These are phyloP conservation scores for Mechanitis mazaeus DNA, from an alignment of 2,888 invertebrate species.

Conservation along the genomic window DNA sequence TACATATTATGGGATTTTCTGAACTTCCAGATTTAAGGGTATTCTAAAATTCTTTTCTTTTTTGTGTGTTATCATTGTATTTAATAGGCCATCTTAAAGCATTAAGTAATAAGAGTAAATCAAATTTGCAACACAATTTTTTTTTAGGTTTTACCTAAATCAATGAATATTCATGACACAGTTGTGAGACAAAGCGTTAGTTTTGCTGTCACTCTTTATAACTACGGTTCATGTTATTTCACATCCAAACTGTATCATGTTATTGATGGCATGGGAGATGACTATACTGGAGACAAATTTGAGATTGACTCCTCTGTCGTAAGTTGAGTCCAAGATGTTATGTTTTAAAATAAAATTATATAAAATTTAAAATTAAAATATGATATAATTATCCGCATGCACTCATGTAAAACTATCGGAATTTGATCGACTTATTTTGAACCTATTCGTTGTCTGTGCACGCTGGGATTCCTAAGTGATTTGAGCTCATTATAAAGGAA, in stretches of 20 bases:
- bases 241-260: slow-evolving; percentile 56
- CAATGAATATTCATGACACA: slow-evolving; percentile 57
- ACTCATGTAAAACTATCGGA: too few relatives aligned
- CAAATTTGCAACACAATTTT: not conserved
- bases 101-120: not conserved
- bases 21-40: slow-evolving; percentile 64
- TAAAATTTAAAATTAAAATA: too few relatives aligned
- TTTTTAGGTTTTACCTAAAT: slow-evolving; percentile 57
- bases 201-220: slow-evolving; percentile 53
- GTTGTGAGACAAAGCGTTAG: slow-evolving; percentile 50
- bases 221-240: slow-evolving; percentile 57
- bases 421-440: too few relatives aligned
- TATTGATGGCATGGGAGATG: slow-evolving; percentile 60
- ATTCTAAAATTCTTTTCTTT: slow-evolving; percentile 12
- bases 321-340: slow-evolving; percentile 30
- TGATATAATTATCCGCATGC: too few relatives aligned
- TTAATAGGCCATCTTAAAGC: too few relatives aligned
- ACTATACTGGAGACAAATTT: slow-evolving; percentile 50
- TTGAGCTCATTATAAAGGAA: too few relatives aligned
- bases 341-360: not conserved
- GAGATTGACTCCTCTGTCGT: slow-evolving; percentile 57
- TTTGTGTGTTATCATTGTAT: too few relatives aligned
- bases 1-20: slow-evolving; percentile 61
- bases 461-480: too few relatives aligned
- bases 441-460: too few relatives aligned